phyloP scores from a whole-genome alignment of 1,140 invertebrate species.

The Drosophila sturtevanti region DNA sequence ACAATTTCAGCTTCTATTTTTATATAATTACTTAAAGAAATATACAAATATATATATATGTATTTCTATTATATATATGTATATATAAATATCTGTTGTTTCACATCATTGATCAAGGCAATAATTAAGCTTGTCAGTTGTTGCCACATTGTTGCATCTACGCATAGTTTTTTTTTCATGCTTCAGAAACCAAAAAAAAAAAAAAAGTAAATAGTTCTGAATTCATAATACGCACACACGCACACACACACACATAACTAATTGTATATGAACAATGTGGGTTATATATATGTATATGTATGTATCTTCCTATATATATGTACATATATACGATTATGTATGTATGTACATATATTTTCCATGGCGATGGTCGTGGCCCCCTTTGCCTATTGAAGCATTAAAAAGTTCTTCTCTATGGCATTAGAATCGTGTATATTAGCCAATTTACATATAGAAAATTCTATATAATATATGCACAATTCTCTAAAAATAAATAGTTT shows the following conservation, averaged over 20 bases:
- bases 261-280: neutral
- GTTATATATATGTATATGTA: neutral
- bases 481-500: slow-evolving; percentile 13
- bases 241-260: neutral
- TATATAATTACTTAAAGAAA: neutral
- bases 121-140: neutral
- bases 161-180: slow-evolving; percentile 47
- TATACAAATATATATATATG: neutral
- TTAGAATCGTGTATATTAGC: neutral
- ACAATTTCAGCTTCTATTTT: slow-evolving; percentile 8
- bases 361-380: slow-evolving; percentile 17
- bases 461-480: neutral
- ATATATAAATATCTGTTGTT: neutral
- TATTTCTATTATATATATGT: neutral
- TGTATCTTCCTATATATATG: neutral
- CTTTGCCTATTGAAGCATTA: slow-evolving; percentile 36
- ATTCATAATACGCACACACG: neutral
- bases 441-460: slow-evolving; percentile 5
- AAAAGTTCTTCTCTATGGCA: slow-evolving; percentile 19
- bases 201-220: neutral
- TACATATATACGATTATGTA: neutral
- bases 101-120: slow-evolving; percentile 8
- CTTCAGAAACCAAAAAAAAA: slow-evolving; percentile 41
- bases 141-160: slow-evolving; percentile 19
- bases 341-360: slow-evolving; percentile 1